Evolutionary conservation across 2,888 invertebrate genomes (phyloP), one percentile per base, ranked within the genome.

Genomic region (Heterodera filipjevi): DNA sequence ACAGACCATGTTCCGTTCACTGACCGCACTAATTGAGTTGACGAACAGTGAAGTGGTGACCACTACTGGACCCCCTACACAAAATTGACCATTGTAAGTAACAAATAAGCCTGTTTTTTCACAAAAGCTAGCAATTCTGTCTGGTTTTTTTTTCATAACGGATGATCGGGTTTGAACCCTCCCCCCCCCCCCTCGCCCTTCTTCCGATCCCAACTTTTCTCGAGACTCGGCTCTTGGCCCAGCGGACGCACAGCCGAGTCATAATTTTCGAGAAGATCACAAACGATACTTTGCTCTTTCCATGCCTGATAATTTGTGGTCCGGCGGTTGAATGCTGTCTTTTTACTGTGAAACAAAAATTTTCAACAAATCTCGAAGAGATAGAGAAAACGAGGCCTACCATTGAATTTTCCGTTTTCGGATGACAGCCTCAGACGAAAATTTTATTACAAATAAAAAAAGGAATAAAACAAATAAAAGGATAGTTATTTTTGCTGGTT

Each of bases 271-370:
- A 88, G 83, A 12, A 88, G 81, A 72, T 88, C 87, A 76, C 88
- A 88, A 22, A 86, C 86, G 22, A 86, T 87, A 85, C 86, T 88
- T 79, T 87, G 87, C 77, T 87, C 87, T 79, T 84, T 81, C 87
- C 88, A 88, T 73, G 88, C 87, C 64, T 84, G 84, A 78, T 88
- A 88, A 80, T 88, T 88, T 66, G 88, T 88, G 19, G 88, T 88
- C 73, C 84, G 80, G 14, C 88, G 83, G 75, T 86, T 86, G 82
- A 87, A 88, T 32, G 86, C 86, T 19, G 88, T 88, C 68, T 87
- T 78, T 75, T 88, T 88, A 79, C 88, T 88, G 68, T 22, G 22
- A 19, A 59, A n/a, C n/a, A n/a, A 27, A 53, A 53, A 53, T 22
- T 59, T 59, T 59, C 1, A 27, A 27, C 22, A 22, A 53, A 22